Percentiles rank a stretch among this genome's conserved stretches.
Evolutionary conservation across 2,797 vertebrate genomes (phyloP).

Genomic region (Ambastaia sidthimunki): DNA sequence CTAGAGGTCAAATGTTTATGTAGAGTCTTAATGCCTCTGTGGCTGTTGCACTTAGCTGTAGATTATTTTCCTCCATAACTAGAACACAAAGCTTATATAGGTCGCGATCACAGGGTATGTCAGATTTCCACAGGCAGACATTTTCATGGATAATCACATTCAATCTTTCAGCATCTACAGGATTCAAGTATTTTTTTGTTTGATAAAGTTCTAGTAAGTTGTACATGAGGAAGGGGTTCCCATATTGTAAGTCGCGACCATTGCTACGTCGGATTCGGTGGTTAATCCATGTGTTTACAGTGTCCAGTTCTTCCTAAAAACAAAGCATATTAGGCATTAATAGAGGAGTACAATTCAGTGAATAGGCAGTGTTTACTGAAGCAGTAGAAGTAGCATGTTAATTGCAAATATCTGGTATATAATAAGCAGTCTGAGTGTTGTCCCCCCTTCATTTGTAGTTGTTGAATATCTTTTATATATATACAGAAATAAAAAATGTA

Average conservation of each 20-base stretch:
- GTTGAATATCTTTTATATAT: too few species aligned
- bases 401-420: too few species aligned
- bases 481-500: too few species aligned
- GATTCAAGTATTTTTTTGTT: constrained; percentile 32
- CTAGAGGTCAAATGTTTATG: constrained; percentile 35
- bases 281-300: constrained; percentile 34
- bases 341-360: background rate
- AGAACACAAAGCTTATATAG: constrained; percentile 34
- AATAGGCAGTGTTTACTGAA: too few species aligned
- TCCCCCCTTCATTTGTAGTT: background rate
- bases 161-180: constrained; percentile 32
- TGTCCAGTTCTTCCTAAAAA: constrained; percentile 37
- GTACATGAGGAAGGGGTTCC: constrained; percentile 31
- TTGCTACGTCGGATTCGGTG: constrained; percentile 27
- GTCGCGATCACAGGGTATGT: constrained; percentile 37
- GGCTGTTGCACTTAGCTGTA: constrained; percentile 6
- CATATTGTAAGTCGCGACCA: constrained; percentile 23
- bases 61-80: constrained; percentile 33
- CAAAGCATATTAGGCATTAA: background rate
- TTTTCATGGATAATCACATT: constrained; percentile 27
- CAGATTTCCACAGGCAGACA: constrained; percentile 43
- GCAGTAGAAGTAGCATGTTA: too few species aligned
- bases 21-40: constrained; percentile 19
- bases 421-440: background rate
- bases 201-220: constrained; percentile 33